Conservation (phyloP, 2,797 vertebrate species). For the Miichthys miiuy region DNA sequence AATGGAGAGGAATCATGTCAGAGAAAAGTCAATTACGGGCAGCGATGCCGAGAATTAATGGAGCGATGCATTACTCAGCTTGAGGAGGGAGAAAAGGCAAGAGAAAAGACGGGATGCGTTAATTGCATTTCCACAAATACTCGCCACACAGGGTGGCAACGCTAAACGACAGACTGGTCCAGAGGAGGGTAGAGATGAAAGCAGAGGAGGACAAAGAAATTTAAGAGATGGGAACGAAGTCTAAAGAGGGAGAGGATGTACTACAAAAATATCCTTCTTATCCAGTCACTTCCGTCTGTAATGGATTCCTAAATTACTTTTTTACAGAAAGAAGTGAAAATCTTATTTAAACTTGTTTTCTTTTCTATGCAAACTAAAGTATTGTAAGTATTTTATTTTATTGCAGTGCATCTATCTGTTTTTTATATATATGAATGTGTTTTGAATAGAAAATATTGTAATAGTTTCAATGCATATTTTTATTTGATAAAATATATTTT, state of each 20-base stretch:
- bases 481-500: neutral
- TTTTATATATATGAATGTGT: too few species aligned
- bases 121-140: conserved; percentile 86
- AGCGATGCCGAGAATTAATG: conserved; percentile 87
- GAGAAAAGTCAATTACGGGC: conserved; percentile 88
- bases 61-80: conserved; percentile 86
- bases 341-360: neutral
- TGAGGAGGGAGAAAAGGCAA: conserved; percentile 79
- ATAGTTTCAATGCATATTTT: conserved; percentile 1
- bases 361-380: neutral
- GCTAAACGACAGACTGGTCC: conserved; percentile 81
- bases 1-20: conserved; percentile 85
- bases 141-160: conserved; percentile 61
- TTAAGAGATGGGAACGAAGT: conserved; percentile 57
- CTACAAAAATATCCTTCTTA: conserved; percentile 7
- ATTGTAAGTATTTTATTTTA: neutral
- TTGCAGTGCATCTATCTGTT: neutral
- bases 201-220: conserved; percentile 73
- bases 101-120: conserved; percentile 78
- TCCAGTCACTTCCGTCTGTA: neutral
- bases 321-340: neutral
- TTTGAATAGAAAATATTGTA: neutral
- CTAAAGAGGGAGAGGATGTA: conserved; percentile 7
- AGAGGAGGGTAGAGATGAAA: conserved; percentile 74
- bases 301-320: neutral